These are phyloP conservation scores for Eretmocerus hayati DNA, from an alignment of 2,888 invertebrate species.

Conservation along the genomic window DNA sequence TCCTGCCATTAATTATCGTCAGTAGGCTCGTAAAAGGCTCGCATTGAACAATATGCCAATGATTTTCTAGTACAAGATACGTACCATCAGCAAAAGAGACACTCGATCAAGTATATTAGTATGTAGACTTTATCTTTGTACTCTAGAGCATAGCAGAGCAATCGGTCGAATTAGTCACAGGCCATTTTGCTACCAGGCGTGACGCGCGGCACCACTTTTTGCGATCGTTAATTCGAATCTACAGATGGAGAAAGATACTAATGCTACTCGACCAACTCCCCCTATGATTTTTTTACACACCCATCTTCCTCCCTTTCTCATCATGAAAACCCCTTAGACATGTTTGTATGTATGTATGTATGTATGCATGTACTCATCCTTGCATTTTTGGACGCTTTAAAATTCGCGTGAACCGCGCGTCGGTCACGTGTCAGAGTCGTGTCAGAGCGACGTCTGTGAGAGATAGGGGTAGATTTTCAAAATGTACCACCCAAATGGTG, in stretches of 20 bases:
- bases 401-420: conserved; percentile 28
- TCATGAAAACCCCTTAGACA: conserved; percentile 3
- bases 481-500: too few species aligned
- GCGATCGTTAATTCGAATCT: conserved; percentile 38
- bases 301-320: conserved; percentile 1
- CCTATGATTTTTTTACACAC: neutral
- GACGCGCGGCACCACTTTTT: conserved; percentile 33
- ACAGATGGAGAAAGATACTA: too few species aligned
- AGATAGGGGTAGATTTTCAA: conserved; percentile 38
- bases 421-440: conserved; percentile 46
- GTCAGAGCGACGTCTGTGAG: too few species aligned
- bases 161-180: conserved; percentile 45
- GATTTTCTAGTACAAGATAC: conserved; percentile 37
- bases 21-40: conserved; percentile 24
- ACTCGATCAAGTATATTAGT: too few species aligned
- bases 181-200: conserved; percentile 46
- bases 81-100: too few species aligned
- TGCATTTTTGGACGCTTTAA: conserved; percentile 33
- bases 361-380: conserved; percentile 11
- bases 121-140: too few species aligned
- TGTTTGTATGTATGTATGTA: too few species aligned
- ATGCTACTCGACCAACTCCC: neutral
- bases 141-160: conserved; percentile 23
- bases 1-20: conserved; percentile 35
- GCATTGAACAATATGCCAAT: conserved; percentile 37